These are phyloP conservation scores for Herpailurus yagouaroundi DNA, from an alignment of 2,113 vertebrate genomes.

Conservation along the genomic window DNA sequence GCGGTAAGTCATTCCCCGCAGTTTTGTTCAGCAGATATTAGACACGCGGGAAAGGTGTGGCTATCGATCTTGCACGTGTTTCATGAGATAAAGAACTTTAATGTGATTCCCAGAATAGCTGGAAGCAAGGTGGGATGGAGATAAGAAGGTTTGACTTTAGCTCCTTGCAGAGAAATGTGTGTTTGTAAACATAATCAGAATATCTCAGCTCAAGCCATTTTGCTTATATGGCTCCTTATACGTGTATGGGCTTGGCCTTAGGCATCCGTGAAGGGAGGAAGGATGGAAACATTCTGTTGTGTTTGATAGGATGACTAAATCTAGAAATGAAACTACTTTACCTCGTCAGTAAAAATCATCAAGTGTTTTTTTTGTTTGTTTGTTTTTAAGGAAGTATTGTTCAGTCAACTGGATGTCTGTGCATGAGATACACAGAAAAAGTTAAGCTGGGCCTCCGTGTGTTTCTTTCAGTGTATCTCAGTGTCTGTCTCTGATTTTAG, in stretches of 20 bases:
- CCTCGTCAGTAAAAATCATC: background rate
- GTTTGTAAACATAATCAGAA: background rate
- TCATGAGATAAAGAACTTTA: constrained; percentile 35
- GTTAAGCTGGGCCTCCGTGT: background rate
- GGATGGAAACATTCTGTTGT: background rate
- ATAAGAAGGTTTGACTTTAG: background rate
- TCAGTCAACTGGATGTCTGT: background rate
- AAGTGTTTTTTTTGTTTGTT: background rate
- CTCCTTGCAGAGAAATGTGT: background rate
- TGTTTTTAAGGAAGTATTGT: background rate
- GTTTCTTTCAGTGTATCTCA: background rate
- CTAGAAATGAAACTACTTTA: background rate
- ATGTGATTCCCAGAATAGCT: background rate
- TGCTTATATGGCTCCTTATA: background rate
- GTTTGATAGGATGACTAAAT: background rate
- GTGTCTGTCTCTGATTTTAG: background rate
- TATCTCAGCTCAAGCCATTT: background rate
- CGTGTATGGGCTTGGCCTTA: background rate
- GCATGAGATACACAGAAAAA: background rate
- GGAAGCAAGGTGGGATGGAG: background rate
- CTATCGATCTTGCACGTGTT: background rate
- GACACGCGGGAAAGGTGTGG: background rate
- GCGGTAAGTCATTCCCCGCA: background rate
- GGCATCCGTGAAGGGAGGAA: background rate
- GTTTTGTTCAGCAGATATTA: background rate